phyloP scores from a whole-genome alignment of 1,140 invertebrate genomes.

The Radopholus similis region DNA sequence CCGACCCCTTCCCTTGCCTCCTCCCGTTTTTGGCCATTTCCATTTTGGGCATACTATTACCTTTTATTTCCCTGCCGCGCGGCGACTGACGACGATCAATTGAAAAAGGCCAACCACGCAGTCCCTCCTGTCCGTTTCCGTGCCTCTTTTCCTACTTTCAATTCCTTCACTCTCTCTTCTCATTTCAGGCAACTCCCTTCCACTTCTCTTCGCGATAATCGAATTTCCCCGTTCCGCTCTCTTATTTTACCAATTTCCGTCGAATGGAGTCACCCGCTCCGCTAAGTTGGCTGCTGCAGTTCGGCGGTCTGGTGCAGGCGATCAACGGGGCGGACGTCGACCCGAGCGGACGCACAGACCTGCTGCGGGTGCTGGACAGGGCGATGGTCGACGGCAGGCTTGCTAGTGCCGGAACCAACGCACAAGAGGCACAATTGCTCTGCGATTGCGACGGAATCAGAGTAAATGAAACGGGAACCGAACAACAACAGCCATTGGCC shows the following conservation, averaged over 20 bases:
- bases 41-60: background rate
- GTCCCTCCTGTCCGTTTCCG: background rate
- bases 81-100: background rate
- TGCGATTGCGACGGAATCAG: conserved; percentile 2
- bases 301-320: conserved; percentile 37
- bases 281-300: background rate
- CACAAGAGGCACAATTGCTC: background rate
- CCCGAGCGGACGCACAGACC: conserved; percentile 46
- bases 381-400: conserved; percentile 21
- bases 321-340: conserved; percentile 40
- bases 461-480: background rate
- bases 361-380: conserved; percentile 35
- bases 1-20: background rate
- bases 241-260: background rate
- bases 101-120: no score
- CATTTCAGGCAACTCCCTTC: background rate
- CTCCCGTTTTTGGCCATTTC: background rate
- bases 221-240: background rate
- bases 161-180: background rate
- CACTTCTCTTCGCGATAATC: background rate
- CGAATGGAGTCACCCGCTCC: background rate
- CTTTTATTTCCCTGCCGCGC: background rate
- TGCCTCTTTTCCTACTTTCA: background rate
- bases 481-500: conserved; percentile 9
- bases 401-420: background rate